Evolutionary conservation across 2,113 vertebrate species (phyloP).

Genomic region (Phoenicopterus ruber): DNA sequence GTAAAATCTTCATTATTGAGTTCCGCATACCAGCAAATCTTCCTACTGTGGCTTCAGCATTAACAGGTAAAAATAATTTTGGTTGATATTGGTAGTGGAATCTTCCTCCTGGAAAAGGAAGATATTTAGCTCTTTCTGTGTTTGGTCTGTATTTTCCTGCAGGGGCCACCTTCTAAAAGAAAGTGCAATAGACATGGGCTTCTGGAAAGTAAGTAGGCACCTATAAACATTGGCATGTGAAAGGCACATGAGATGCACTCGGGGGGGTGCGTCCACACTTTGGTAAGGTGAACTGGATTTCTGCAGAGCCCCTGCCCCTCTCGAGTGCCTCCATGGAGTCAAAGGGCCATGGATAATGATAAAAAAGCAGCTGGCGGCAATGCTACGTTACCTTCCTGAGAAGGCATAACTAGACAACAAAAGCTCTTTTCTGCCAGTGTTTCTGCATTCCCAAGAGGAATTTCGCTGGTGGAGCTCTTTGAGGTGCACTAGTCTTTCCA

Average conservation of each 20-base stretch:
- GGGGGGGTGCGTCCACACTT: no score
- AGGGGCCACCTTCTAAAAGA: not conserved
- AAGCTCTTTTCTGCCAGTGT: not conserved
- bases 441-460: not conserved
- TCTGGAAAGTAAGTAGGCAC: not conserved
- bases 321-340: not conserved
- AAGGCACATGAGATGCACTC: not conserved
- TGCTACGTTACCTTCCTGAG: no score
- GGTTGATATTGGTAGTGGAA: not conserved
- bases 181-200: not conserved
- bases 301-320: no score
- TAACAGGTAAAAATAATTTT: not conserved
- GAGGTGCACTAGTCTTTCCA: not conserved
- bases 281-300: not conserved
- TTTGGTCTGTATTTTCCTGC: not conserved
- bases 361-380: not conserved
- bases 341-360: not conserved
- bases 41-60: not conserved
- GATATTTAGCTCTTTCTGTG: not conserved
- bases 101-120: not conserved
- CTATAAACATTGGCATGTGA: not conserved
- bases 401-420: no score
- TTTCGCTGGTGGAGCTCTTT: rapidly evolving
- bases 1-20: not conserved
- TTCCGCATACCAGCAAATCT: not conserved